Base-by-base conservation (phyloP, 1,140 invertebrate genomes). In the Hylyphantes graminicola region DNA sequence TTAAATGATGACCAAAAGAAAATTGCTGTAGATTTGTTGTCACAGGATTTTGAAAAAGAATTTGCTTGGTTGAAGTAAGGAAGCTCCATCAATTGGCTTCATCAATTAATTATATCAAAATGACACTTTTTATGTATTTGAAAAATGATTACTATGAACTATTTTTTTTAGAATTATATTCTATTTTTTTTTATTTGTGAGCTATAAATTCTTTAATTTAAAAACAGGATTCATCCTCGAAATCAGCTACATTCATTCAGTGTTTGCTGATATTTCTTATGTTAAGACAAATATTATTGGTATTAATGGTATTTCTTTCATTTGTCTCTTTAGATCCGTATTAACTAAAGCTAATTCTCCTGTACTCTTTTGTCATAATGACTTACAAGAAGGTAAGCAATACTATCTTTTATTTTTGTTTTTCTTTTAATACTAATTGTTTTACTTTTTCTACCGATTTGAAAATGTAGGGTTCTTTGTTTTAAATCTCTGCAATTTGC, bases 291-390 rank as follows among this genome's bases (percentile, higher is more conserved):
- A 35, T 35, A 5, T 35, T 35, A 35, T 35, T 35, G 5, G 35
- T 73, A 57, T 50, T 81, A 21, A 21, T 15, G 10, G 7, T 12
- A 78, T 15, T 67, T 15, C 12, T 15, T 55, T 78, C 50, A 50
- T 55, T 13, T 74, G 13, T 13, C 50, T 9, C 67, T 70, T 17
- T 11, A 83, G 72, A 35, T 63, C n/a, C n/a, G 35, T 15, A 53
- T 53, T 81, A 63, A 51, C 54, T 10, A 73, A 81, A 77, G 87
- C 92, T 8, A 87, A 90, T n/a, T 94, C 95, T 82, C 95, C 96
- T 0, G 96, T 98, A 2, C 94, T 97, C 0, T 99, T 99, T 89
- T 98, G 96, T 88, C 98, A 99, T 90, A 99, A 99, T 89, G 98
- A 99, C 89, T 91, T 98, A 89, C 97, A 99, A 90, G 96, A 98